Percentiles rank a stretch among this genome's conserved stretches.
Conservation (phyloP, 2,113 vertebrate genomes). For the Trachemys scripta region DNA sequence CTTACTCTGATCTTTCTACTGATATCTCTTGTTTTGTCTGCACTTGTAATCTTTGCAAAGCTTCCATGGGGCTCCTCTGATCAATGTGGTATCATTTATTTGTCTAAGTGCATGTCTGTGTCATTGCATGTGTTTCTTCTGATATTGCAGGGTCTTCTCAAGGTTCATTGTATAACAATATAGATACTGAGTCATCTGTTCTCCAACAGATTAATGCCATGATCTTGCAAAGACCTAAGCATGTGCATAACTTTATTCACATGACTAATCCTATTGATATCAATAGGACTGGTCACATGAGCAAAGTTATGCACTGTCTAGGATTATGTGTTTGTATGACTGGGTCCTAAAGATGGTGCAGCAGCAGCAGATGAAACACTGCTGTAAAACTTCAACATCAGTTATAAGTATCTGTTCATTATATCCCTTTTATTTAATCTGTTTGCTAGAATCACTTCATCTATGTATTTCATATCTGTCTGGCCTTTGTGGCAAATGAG, state of each 20-base stretch:
- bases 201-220: not conserved
- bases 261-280: not conserved
- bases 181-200: not conserved
- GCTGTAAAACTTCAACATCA: not conserved
- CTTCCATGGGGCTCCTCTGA: fast-evolving
- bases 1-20: not conserved
- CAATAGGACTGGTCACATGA: not conserved
- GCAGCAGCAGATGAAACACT: not conserved
- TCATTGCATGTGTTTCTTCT: fast-evolving
- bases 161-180: not conserved
- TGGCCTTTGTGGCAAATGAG: not conserved
- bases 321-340: not conserved
- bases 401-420: not conserved
- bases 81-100: not conserved
- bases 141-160: not conserved
- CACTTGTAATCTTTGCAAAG: not conserved
- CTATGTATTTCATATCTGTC: not conserved
- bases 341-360: not conserved
- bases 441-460: not conserved
- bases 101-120: not conserved
- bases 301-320: not conserved
- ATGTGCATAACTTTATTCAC: not conserved
- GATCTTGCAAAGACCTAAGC: not conserved
- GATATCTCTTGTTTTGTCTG: fast-evolving
- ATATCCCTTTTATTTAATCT: not conserved